Base-by-base conservation (phyloP, 2,888 invertebrate genomes). In the Leucophenga montana region DNA sequence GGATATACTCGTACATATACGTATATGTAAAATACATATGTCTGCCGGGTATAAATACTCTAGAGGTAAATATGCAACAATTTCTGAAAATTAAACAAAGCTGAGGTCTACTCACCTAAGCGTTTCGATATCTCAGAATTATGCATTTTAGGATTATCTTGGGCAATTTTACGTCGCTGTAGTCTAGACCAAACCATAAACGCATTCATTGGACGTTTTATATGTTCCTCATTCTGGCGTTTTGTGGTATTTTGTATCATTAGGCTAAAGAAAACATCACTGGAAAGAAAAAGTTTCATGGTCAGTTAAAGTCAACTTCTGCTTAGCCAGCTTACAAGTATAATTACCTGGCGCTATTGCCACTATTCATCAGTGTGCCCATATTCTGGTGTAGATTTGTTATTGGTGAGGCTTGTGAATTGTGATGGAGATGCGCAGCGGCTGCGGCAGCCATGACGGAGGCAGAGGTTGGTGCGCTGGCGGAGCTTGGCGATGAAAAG, bases 131-230 rank as follows among this genome's bases (percentile, higher is more conserved):
- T 98, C 90, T 98, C 98, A 0, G 97, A 97, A 88, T 98, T 98
- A 89, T 98, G 98, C 98, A 98, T 98, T 91, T 98, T 98, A 0
- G 98, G 98, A 89, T 98, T 98, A 85, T 98, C 98, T 89, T 97
- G 97, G 0, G 98, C 97, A 83, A 98, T 98, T 90, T 97, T 97
- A 84, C 97, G 90, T 78, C 98, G 90, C 88, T 97, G 97, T 67
- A 96, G 91, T 72, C 98, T 90, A 13, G 97, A 97, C 97, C 98
- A 98, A 64, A 98, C 98, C 98, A 98, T 98, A 90, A 98, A 98
- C 0, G 98, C 98, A 89, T 98, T 98, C 98, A 98, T 98, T 46
- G 98, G 98, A 77, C 98, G 91, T 89, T 98, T 98, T 82, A 98
- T 97, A 89, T 97, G 96, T 83, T 95, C 95, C 82, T 94, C 94